Base-by-base conservation (phyloP, 2,113 vertebrate species). In the Pterocles gutturalis region DNA sequence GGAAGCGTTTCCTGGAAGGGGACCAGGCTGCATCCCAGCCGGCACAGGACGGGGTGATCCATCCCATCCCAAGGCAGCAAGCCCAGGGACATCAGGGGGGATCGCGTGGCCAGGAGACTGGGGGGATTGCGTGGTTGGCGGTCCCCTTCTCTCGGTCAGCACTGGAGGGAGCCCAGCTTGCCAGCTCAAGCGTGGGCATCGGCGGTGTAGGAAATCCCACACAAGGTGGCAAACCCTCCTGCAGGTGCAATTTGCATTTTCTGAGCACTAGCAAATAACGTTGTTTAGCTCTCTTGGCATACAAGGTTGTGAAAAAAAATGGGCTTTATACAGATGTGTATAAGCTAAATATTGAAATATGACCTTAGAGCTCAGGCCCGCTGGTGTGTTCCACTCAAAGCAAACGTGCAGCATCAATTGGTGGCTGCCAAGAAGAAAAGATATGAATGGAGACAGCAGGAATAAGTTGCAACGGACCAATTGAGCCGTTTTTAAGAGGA, bases 191-290 rank as follows among this genome's bases (percentile, higher is more conserved):
- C 0, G 0, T 0, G 29, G 58, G 53, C 54, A 86, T 78, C 21
- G 3, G 5, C 79, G 83, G 41, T 45, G 58, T 69, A 38, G 62
- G 61, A 85, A 92, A 94, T 41, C 75, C 71, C 83, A 89, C 73
- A 82, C 62, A 48, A 73, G 75, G 78, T 91, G 87, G 54, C 45
- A 85, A 95, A 95, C 41, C 71, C 66, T 93, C 62, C 82, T 90
- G 71, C 46, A 83, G 66, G 70, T 91, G 66, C 28, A 72, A 69
- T 94, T 80, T 87, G 82, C 75, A 69, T 96, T 57, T 85, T 57
- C 66, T 69, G 81, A 53, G 53, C 49, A 19, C 34, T 61, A 36
- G 53, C 26, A 65, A 76, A 61, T 36, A 41, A 43, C 26, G 16
- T 22, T 17, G 3, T 77, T 90, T 61, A 77, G 45, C 49, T 87